Conservation (phyloP, 2,888 invertebrate species). For the Calameuta pallipes region DNA sequence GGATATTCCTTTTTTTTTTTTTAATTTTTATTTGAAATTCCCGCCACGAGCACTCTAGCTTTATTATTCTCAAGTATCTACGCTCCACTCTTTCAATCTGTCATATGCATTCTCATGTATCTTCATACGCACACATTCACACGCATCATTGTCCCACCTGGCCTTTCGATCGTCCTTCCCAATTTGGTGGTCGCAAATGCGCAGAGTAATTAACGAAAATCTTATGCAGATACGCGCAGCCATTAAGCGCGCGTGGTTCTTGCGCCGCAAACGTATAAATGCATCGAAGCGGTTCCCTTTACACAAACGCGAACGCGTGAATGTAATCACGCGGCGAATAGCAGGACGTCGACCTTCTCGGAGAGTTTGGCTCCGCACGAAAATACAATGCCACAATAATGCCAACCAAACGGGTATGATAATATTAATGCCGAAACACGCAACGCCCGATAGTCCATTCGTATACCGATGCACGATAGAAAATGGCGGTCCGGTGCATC, state of each 20-base stretch:
- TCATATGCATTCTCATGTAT: too few species aligned
- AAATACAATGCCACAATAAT: conserved; percentile 34
- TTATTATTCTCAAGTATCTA: too few species aligned
- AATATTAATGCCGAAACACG: conserved; percentile 25
- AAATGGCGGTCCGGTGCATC: not conserved
- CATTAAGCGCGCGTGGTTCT: conserved; percentile 19
- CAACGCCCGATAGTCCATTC: not conserved
- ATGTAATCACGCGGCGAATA: too few species aligned
- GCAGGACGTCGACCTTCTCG: too few species aligned
- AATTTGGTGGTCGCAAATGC: conserved; percentile 7
- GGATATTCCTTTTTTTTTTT: too few species aligned
- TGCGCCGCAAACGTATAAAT: too few species aligned
- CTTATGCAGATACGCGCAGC: conserved; percentile 20
- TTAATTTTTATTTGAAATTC: too few species aligned
- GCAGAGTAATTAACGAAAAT: conserved; percentile 28
- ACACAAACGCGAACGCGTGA: not conserved
- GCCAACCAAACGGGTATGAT: conserved; percentile 29
- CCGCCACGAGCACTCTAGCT: too few species aligned
- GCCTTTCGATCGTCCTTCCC: not conserved
- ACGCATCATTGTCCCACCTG: too few species aligned
- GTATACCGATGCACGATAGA: too few species aligned
- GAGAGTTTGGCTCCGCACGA: conserved; percentile 19
- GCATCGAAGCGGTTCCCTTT: not conserved
- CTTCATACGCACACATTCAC: too few species aligned
- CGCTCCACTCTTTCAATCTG: too few species aligned